Conservation (phyloP, 2,797 vertebrate genomes). For the Darevskia mixta region DNA sequence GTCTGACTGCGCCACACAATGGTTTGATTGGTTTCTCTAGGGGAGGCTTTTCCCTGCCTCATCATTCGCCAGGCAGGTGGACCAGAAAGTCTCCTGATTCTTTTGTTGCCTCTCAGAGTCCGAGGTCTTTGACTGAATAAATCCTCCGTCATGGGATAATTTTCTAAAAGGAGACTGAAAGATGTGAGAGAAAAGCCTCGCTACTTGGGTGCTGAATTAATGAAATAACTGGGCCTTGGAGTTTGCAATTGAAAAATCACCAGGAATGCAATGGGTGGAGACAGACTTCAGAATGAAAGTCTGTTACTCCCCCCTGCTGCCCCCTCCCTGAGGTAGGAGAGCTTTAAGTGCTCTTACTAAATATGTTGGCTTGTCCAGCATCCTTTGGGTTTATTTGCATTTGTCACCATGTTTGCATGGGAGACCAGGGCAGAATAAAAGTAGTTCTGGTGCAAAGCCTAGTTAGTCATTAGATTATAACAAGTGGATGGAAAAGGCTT, state of each 20-base stretch:
- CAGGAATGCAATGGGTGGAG: constrained; percentile 85
- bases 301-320: constrained; percentile 60
- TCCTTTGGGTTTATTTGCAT: constrained; percentile 71
- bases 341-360: constrained; percentile 77
- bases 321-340: constrained; percentile 73
- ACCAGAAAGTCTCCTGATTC: constrained; percentile 99
- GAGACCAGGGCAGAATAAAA: constrained; percentile 77
- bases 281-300: constrained; percentile 77
- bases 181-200: constrained; percentile 87
- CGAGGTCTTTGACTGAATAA: constrained; percentile 91
- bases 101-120: constrained; percentile 95
- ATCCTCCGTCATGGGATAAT: constrained; percentile 97
- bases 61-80: constrained; percentile 98
- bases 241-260: constrained; percentile 87
- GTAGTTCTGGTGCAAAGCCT: constrained; percentile 75
- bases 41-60: constrained; percentile 91
- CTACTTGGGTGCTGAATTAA: constrained; percentile 88
- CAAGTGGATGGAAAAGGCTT: constrained; percentile 92
- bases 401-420: constrained; percentile 68
- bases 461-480: constrained; percentile 97
- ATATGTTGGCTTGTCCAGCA: constrained; percentile 60
- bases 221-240: constrained; percentile 85
- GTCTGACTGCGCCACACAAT: constrained; percentile 98
- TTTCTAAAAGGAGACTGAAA: constrained; percentile 89
- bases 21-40: constrained; percentile 98